Evolutionary conservation across 2,113 vertebrate species (phyloP).

Genomic region (Leucopternis melanops): DNA sequence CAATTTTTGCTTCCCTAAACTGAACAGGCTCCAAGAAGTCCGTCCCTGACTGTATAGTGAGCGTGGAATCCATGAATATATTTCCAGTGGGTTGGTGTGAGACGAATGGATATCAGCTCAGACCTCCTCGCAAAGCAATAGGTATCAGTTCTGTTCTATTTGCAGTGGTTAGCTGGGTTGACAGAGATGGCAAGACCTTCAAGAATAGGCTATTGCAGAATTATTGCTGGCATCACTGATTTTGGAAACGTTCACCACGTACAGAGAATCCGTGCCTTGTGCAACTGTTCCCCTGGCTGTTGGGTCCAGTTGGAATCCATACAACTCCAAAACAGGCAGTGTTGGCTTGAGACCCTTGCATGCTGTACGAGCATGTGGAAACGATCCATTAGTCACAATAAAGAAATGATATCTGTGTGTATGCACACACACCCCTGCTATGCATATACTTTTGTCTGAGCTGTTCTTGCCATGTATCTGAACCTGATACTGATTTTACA

Average conservation of each 20-base stretch:
- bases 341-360: neutral
- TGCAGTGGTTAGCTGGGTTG: neutral
- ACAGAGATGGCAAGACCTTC: neutral
- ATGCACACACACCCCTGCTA: rapidly evolving
- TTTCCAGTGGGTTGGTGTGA: conserved; percentile 99
- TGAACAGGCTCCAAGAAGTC: conserved; percentile 86
- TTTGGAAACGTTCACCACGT: neutral
- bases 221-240: neutral
- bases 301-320: neutral
- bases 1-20: neutral
- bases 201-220: neutral
- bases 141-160: conserved; percentile 65
- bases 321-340: neutral
- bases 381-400: neutral
- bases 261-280: neutral
- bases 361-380: rapidly evolving
- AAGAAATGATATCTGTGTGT: neutral
- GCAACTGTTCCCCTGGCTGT: neutral
- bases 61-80: conserved; percentile 92
- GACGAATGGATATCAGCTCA: conserved; percentile 92
- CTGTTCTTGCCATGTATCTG: neutral
- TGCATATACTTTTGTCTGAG: neutral
- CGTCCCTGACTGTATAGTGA: conserved; percentile 88
- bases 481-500: neutral
- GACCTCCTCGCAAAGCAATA: conserved; percentile 84